Percentiles rank a stretch among this genome's conserved stretches.
phyloP scores from a whole-genome alignment of 1,140 invertebrate genomes.

The Lordiphosa collinella region DNA sequence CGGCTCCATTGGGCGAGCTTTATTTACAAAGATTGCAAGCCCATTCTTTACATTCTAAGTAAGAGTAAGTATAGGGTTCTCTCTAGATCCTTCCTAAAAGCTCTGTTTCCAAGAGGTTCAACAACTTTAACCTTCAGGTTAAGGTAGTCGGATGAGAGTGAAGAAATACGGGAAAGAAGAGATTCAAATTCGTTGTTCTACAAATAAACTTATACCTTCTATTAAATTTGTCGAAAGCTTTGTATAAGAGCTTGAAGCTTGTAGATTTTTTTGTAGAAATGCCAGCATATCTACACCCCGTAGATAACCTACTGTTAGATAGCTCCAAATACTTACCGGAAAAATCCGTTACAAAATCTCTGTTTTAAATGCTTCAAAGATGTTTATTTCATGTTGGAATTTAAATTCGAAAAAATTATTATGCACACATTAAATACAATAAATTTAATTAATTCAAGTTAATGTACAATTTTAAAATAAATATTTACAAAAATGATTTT shows the following conservation, averaged over 20 bases:
- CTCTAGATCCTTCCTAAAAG: neutral
- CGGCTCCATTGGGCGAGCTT: no score
- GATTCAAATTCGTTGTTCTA: no score
- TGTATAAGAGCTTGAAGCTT: neutral
- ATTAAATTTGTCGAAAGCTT: neutral
- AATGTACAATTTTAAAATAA: conserved; percentile 56
- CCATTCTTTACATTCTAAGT: no score
- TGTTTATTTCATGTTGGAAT: conserved; percentile 64
- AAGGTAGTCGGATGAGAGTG: neutral
- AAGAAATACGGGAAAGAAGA: no score
- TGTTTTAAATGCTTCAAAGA: conserved; percentile 46
- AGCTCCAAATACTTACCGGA: neutral
- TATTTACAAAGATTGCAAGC: no score
- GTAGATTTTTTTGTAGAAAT: neutral
- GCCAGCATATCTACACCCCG: neutral
- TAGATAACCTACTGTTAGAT: neutral
- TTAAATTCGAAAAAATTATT: conserved; percentile 73
- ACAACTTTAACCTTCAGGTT: no score
- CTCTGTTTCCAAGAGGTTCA: no score
- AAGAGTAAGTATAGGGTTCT: no score
- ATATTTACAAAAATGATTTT: conserved; percentile 51
- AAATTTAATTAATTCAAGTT: conserved; percentile 46
- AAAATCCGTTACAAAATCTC: no score
- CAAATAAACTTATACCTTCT: no score
- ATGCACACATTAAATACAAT: conserved; percentile 60